Percentiles rank a stretch among this genome's conserved stretches.
phyloP scores from a whole-genome alignment of 2,113 vertebrate genomes.

The Thalassoma bifasciatum region DNA sequence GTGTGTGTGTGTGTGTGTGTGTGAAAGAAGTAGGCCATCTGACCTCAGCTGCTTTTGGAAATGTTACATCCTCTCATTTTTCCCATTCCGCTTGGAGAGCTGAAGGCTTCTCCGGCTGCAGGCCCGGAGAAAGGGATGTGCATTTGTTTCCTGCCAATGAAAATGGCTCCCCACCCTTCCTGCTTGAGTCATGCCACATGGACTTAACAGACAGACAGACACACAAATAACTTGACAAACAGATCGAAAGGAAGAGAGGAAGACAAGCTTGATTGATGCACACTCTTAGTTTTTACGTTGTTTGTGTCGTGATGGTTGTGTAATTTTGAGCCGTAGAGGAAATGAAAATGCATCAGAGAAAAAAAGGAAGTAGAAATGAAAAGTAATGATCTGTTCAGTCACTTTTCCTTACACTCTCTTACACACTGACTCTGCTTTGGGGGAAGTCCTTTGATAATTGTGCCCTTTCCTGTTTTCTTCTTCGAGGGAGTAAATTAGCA shows the following conservation, averaged over 20 bases:
- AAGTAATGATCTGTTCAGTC: conserved; percentile 2
- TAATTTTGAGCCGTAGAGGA: conserved; percentile 15
- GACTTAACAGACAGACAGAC: conserved; percentile 50
- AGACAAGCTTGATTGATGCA: background rate
- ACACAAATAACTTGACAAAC: conserved; percentile 5
- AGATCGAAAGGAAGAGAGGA: conserved; percentile 10
- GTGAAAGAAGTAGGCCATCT: conserved; percentile 50
- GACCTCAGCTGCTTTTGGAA: conserved; percentile 71
- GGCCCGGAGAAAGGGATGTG: conserved; percentile 75
- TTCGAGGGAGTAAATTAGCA: conserved; percentile 60
- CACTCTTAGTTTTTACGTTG: background rate
- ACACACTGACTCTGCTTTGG: background rate
- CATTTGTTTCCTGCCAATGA: conserved; percentile 80
- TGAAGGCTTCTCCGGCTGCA: conserved; percentile 47
- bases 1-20: background rate
- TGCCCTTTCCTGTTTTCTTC: conserved; percentile 70
- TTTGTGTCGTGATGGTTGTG: background rate
- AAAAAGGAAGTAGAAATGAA: conserved; percentile 19
- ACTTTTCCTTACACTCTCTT: conserved; percentile 4
- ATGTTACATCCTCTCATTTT: conserved; percentile 67
- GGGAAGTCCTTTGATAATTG: conserved; percentile 57
- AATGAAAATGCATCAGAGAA: conserved; percentile 9
- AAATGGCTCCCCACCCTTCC: conserved; percentile 78
- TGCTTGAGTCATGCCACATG: conserved; percentile 77
- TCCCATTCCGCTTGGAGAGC: conserved; percentile 55